Conservation (phyloP, 2,888 invertebrate species). For the Agonum fuliginosum region DNA sequence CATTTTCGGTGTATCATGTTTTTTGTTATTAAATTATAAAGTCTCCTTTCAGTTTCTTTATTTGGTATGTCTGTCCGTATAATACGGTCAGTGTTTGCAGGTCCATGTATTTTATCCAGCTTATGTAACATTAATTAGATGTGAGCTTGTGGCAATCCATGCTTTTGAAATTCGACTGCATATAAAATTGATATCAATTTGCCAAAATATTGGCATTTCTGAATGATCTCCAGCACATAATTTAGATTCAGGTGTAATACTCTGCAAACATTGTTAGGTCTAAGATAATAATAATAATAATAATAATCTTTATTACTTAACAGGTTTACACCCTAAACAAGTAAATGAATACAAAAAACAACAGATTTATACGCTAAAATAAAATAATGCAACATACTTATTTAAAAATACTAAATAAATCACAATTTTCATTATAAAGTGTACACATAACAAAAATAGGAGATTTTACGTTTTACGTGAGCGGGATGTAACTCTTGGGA, state of each 20-base stretch:
- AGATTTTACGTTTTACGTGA: no score
- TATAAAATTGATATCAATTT: conserved; percentile 65
- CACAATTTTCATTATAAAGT: no score
- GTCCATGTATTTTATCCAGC: conserved; percentile 65
- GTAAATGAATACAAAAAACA: conserved; percentile 65
- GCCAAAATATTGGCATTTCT: conserved; percentile 64
- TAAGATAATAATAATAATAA: no score
- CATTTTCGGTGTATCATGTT: no score
- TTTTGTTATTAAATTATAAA: no score
- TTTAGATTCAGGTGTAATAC: conserved; percentile 65
- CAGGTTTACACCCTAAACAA: conserved; percentile 63
- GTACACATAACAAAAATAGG: no score
- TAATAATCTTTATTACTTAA: conserved; percentile 40
- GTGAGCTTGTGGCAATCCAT: conserved; percentile 66
- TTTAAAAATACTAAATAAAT: no score
- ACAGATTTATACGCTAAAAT: no score
- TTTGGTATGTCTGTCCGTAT: conserved; percentile 68
- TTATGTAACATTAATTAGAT: conserved; percentile 66
- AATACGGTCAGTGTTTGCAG: conserved; percentile 66
- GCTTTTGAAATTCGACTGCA: conserved; percentile 66
- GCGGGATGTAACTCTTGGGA: no score
- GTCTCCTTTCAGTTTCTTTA: no score
- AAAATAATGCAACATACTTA: no score
- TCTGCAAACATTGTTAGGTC: conserved; percentile 65
- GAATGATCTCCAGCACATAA: conserved; percentile 62